Evolutionary conservation across 2,113 vertebrate genomes (phyloP).

Genomic region (Mungos mungo): DNA sequence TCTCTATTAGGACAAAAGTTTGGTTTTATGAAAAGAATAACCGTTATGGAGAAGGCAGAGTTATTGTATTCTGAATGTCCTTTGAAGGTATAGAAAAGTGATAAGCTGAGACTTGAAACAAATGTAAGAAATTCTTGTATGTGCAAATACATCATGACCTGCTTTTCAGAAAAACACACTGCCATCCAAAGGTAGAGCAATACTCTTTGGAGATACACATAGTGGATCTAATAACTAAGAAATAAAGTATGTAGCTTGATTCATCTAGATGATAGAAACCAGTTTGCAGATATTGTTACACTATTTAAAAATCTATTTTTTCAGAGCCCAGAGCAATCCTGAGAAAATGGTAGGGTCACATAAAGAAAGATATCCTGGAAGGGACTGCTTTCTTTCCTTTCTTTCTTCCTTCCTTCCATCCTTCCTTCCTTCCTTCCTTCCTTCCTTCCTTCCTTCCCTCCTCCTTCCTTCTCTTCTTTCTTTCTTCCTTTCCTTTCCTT

Average conservation of each 20-base stretch:
- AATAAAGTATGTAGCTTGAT: not conserved
- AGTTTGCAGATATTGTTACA: not conserved
- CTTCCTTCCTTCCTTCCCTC: not conserved
- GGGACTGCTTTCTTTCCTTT: no score
- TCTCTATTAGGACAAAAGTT: slow-evolving; percentile 8
- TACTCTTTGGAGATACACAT: not conserved
- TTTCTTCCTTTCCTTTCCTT: not conserved
- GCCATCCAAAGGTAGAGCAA: not conserved
- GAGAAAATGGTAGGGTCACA: not conserved
- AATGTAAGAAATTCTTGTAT: not conserved
- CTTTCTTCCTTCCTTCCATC: not conserved
- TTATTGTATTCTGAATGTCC: not conserved
- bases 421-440: not conserved
- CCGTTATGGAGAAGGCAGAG: not conserved
- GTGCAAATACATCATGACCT: slow-evolving; percentile 22
- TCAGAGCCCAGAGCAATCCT: not conserved
- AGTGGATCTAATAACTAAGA: not conserved
- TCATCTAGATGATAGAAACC: not conserved
- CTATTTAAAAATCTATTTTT: not conserved
- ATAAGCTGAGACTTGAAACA: not conserved
- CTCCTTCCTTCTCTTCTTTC: no score
- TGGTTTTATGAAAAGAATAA: slow-evolving; percentile 31
- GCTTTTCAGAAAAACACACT: not conserved
- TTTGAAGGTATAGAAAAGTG: not conserved
- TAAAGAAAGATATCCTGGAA: not conserved